Base-by-base conservation (phyloP, 2,113 vertebrate genomes). In the Forbesichthys agassizii region DNA sequence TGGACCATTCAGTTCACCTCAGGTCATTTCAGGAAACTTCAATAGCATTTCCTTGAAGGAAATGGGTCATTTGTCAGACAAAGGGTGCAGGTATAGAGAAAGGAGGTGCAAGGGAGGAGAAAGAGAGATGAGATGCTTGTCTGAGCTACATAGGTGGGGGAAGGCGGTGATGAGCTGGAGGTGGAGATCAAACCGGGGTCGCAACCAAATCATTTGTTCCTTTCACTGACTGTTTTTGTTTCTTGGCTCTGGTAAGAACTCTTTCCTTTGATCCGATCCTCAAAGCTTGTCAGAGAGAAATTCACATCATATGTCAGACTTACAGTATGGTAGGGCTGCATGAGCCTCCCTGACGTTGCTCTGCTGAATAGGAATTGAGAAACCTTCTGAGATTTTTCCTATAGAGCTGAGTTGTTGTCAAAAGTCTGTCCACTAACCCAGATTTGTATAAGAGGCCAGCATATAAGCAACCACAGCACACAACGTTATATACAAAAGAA, bases 221-320 rank as follows among this genome's bases (percentile, higher is more conserved):
- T 79, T 81, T 87, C 78, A 79, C 83, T 80, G 16, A 8, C 68
- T 75, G 70, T 75, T 77, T 79, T 84, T 78, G 81, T 85, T 87
- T 84, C 61, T 77, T 74, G 68, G 67, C 75, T 71, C 69, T 52
- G 76, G 69, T 78, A 42, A 51, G 74, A 73, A 66, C 78, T 71
- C 20, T 1, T 48, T 64, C 68, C 77, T 85, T 88, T 89, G 84
- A 88, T 88, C 88, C 67, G 71, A 60, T 79, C 75, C 86, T 84
- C 84, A 78, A 68, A 86, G 86, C 75, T 59, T 71, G 73, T 51
- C 77, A 79, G 73, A 78, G 78, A 83, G 85, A 84, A 83, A 80
- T 81, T 74, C 76, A 13, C 63, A 69, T 78, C 76, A 74, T 80
- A 73, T 82, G 80, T 83, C 82, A 83, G 81, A 84, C 85, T 76